Evolutionary conservation across 2,797 vertebrate species (phyloP).

Genomic region (Pseudochirops cupreus): DNA sequence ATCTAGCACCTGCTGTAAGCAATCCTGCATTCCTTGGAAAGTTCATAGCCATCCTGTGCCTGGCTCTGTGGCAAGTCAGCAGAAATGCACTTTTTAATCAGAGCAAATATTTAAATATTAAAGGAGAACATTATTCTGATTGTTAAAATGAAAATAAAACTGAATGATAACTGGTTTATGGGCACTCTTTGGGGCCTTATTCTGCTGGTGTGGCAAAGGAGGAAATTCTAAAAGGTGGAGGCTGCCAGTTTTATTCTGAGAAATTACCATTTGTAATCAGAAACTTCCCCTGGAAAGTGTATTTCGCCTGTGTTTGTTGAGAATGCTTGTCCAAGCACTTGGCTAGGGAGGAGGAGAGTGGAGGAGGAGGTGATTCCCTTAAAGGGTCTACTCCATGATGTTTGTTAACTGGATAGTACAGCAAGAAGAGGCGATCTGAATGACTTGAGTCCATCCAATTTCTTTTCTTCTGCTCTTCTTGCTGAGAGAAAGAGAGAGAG

Average conservation of each 20-base stretch:
- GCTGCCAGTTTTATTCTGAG: constrained; percentile 42
- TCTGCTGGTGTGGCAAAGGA: constrained; percentile 38
- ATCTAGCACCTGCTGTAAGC: constrained; percentile 56
- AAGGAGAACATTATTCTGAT: constrained; percentile 57
- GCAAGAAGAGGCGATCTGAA: not conserved
- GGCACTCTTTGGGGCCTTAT: not conserved
- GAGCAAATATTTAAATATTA: constrained; percentile 61
- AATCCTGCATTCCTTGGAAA: constrained; percentile 51
- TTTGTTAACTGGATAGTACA: not conserved
- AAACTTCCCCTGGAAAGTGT: constrained; percentile 31
- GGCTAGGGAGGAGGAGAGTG: not conserved
- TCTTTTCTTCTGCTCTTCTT: not conserved
- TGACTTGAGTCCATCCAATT: not conserved
- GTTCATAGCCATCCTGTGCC: constrained; percentile 49
- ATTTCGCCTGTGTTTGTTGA: not conserved
- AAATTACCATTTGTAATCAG: constrained; percentile 48
- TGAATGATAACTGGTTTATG: constrained; percentile 27
- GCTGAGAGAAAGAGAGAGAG: not conserved
- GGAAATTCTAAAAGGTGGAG: constrained; percentile 58
- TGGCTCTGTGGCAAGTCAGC: constrained; percentile 42
- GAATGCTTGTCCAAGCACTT: not conserved
- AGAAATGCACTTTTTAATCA: constrained; percentile 51
- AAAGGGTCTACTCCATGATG: not conserved
- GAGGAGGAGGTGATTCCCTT: not conserved
- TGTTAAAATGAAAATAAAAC: constrained; percentile 60